Percentiles rank a stretch among this genome's conserved stretches.
Evolutionary conservation across 2,113 vertebrate species (phyloP).

Genomic region (Oenanthe oenanthe): DNA sequence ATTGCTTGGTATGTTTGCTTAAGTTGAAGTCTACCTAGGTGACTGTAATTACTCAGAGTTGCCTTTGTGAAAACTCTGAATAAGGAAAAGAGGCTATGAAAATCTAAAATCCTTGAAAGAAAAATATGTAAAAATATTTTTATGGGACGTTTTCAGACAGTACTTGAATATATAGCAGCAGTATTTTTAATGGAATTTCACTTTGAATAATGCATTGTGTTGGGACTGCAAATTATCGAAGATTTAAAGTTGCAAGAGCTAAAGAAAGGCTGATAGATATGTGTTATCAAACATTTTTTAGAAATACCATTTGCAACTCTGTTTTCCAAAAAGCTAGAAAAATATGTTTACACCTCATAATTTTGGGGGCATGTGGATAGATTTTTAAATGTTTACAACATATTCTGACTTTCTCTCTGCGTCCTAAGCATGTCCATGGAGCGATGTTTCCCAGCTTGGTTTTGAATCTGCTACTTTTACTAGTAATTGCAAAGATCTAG

Average conservation of each 20-base stretch:
- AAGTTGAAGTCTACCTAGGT: background rate
- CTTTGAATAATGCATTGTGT: background rate
- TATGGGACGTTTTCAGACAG: background rate
- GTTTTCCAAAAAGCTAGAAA: background rate
- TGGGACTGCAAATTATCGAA: background rate
- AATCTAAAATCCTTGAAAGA: background rate
- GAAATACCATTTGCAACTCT: background rate
- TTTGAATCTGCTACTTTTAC: background rate
- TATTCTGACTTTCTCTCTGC: background rate
- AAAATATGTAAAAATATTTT: background rate
- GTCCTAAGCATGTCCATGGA: rapidly evolving
- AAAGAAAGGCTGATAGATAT: background rate
- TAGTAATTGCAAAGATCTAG: background rate
- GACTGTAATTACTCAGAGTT: background rate
- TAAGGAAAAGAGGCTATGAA: background rate
- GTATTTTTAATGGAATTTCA: background rate
- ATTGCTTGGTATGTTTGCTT: background rate
- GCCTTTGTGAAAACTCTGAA: background rate
- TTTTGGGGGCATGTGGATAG: background rate
- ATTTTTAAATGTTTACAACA: background rate
- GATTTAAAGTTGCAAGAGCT: background rate
- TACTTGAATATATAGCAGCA: background rate
- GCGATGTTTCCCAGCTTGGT: background rate
- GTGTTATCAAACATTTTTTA: background rate
- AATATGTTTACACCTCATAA: rapidly evolving